These are phyloP conservation scores for Brachyistius frenatus DNA, from an alignment of 2,113 vertebrate genomes.

Conservation along the genomic window DNA sequence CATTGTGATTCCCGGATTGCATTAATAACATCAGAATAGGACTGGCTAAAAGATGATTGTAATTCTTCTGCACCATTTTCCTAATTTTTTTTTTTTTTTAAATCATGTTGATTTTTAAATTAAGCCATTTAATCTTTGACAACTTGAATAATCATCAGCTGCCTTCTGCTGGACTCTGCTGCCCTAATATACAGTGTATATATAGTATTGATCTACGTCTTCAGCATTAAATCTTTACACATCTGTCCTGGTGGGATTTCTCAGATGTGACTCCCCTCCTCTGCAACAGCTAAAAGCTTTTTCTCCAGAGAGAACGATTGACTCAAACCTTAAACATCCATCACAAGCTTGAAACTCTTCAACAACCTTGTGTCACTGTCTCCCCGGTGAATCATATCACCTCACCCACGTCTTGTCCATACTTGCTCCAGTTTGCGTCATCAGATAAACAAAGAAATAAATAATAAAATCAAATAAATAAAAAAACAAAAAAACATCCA, in stretches of 20 bases:
- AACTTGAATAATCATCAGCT: neutral
- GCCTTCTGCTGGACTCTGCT: slow-evolving; percentile 1
- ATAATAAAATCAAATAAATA: neutral
- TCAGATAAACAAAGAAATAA: slow-evolving; percentile 43
- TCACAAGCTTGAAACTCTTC: slow-evolving; percentile 45
- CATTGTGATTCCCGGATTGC: too few relatives aligned
- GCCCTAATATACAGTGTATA: neutral
- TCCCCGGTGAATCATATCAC: slow-evolving; percentile 62
- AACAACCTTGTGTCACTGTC: slow-evolving; percentile 49
- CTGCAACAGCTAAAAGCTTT: slow-evolving; percentile 16
- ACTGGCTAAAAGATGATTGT: too few relatives aligned
- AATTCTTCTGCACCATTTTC: too few relatives aligned
- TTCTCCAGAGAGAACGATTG: slow-evolving; percentile 33
- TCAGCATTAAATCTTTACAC: neutral
- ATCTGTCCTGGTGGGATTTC: neutral
- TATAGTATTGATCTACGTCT: neutral
- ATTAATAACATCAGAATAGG: too few relatives aligned
- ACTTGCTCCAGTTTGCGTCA: slow-evolving; percentile 52
- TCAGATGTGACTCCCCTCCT: slow-evolving; percentile 17
- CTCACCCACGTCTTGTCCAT: slow-evolving; percentile 67
- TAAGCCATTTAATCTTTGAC: neutral
- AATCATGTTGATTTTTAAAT: neutral
- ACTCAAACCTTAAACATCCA: slow-evolving; percentile 55
- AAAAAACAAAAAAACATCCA: slow-evolving; percentile 6
- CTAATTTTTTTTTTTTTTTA: too few relatives aligned